phyloP scores from a whole-genome alignment of 2,797 vertebrate genomes.

The Falco berigora region DNA sequence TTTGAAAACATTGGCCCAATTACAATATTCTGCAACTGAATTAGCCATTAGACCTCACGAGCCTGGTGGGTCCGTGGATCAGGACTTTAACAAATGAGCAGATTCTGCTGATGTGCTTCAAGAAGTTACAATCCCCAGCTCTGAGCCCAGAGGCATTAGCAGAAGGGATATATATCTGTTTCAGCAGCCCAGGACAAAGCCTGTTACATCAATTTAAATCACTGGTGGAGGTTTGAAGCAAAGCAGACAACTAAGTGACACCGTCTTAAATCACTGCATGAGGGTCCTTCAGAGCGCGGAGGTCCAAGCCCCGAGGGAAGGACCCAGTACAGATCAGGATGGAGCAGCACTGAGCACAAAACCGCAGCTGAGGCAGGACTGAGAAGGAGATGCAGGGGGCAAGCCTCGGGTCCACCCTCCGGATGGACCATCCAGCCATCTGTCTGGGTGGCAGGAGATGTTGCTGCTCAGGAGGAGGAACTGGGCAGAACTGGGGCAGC shows the following conservation, averaged over 20 bases:
- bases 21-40: not conserved
- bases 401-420: not conserved
- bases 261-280: not conserved
- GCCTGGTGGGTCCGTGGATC: not conserved
- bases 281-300: not conserved
- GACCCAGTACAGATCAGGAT: not conserved
- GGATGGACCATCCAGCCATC: not conserved
- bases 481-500: not conserved
- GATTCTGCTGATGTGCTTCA: not conserved
- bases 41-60: not conserved
- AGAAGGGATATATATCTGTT: not conserved
- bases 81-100: not conserved
- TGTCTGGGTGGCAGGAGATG: not conserved
- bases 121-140: not conserved
- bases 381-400: accelerated
- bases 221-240: not conserved
- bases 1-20: not conserved
- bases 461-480: not conserved
- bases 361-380: not conserved
- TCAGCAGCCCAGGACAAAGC: not conserved
- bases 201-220: not conserved
- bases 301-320: not conserved
- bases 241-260: not conserved
- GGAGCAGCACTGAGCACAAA: not conserved
- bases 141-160: not conserved